Percentiles rank a stretch among this genome's conserved stretches.
These are phyloP conservation scores for Clarias fuscus DNA, from an alignment of 2,797 vertebrate species.

Conservation along the genomic window DNA sequence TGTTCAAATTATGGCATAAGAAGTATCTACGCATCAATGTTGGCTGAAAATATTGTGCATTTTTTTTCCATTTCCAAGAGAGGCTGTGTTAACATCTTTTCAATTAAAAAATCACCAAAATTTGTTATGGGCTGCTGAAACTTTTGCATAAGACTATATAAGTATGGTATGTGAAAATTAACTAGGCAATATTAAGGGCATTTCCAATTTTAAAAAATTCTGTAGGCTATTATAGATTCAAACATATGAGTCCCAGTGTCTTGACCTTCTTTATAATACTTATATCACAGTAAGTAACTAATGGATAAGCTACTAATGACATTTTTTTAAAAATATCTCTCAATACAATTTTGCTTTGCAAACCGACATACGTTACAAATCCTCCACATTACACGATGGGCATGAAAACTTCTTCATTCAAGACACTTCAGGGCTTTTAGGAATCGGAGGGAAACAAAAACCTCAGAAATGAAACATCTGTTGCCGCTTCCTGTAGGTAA, in stretches of 20 bases:
- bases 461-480: constrained; percentile 16
- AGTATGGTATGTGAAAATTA: too few species aligned
- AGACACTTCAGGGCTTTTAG: not conserved
- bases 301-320: not conserved
- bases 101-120: too few species aligned
- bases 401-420: constrained; percentile 21
- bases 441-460: not conserved
- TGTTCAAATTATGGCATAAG: too few species aligned
- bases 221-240: not conserved
- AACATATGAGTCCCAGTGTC: too few species aligned
- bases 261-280: not conserved
- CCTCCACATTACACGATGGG: not conserved
- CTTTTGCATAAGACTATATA: too few species aligned
- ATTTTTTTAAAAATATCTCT: not conserved
- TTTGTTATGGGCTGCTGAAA: too few species aligned
- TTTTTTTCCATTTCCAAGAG: too few species aligned
- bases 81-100: too few species aligned
- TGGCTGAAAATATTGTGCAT: too few species aligned
- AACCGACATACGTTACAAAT: not conserved
- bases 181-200: not conserved
- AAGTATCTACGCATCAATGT: too few species aligned
- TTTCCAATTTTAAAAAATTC: not conserved
- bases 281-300: not conserved
- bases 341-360: too few species aligned
- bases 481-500: constrained; percentile 13